These are phyloP conservation scores for Drosophila pullipes DNA, from an alignment of 2,888 invertebrate genomes.

Conservation along the genomic window DNA sequence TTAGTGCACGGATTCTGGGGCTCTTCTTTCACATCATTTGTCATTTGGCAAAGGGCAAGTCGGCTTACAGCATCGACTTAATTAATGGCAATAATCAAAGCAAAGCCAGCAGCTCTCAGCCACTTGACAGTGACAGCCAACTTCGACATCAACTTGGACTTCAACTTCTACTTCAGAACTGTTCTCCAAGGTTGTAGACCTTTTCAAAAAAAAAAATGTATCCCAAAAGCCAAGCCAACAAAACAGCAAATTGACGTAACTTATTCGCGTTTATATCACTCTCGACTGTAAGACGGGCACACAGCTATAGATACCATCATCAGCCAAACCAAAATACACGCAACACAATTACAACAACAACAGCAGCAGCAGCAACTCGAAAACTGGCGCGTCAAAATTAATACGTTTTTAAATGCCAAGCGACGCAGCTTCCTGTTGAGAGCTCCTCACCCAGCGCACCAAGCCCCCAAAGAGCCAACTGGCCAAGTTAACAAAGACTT, in stretches of 20 bases:
- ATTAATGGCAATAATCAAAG: conserved; percentile 76
- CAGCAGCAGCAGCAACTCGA: conserved; percentile 25
- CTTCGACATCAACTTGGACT: conserved; percentile 3
- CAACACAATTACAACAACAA: conserved; percentile 24
- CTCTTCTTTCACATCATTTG: conserved; percentile 67
- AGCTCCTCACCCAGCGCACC: conserved; percentile 18
- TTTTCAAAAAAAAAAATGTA: conserved; percentile 39
- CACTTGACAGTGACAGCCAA: conserved; percentile 28
- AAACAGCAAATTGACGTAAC: conserved; percentile 74
- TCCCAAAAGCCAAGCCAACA: conserved; percentile 42
- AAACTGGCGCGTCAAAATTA: conserved; percentile 78
- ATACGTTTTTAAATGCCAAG: conserved; percentile 80
- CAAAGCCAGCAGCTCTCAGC: conserved; percentile 38
- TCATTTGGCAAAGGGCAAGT: conserved; percentile 57
- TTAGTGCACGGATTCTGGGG: conserved; percentile 22
- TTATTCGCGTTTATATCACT: conserved; percentile 80
- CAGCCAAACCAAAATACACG: conserved; percentile 57
- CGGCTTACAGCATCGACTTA: conserved; percentile 66
- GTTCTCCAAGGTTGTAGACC: conserved; percentile 74
- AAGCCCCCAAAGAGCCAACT: conserved; percentile 19
- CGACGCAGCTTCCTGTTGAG: conserved; percentile 79
- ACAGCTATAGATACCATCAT: conserved; percentile 75
- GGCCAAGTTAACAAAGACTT: conserved; percentile 63
- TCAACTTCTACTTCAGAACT: conserved; percentile 14
- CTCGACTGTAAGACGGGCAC: conserved; percentile 45